A percentile compares a stretch with the other conserved stretches of the same genome.
phyloP scores from a whole-genome alignment of 2,113 vertebrate genomes.

The Excalfactoria chinensis region DNA sequence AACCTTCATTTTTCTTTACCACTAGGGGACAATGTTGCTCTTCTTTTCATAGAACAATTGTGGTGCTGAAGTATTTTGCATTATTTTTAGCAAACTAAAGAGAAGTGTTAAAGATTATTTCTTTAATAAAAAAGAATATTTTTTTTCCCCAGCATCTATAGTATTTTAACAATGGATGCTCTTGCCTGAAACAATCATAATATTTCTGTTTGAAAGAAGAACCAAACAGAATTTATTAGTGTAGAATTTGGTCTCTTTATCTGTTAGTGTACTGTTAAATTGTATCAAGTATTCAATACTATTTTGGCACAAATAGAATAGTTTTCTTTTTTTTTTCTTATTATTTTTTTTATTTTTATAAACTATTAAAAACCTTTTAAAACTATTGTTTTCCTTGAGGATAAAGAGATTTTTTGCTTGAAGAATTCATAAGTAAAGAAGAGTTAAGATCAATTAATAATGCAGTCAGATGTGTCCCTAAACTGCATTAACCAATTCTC shows the following conservation, averaged over 20 bases:
- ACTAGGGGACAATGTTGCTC: constrained; percentile 78
- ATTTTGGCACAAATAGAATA: background rate
- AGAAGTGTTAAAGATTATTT: constrained; percentile 69
- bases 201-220: constrained; percentile 60
- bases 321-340: background rate
- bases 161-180: background rate
- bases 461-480: background rate
- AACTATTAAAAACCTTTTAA: too few species aligned
- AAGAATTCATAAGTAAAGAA: constrained; percentile 46
- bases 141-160: constrained; percentile 28
- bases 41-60: constrained; percentile 10
- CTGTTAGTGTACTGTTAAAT: constrained; percentile 40
- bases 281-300: background rate
- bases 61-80: background rate
- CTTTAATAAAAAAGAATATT: constrained; percentile 69
- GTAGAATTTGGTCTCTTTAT: constrained; percentile 41
- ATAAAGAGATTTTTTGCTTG: constrained; percentile 7
- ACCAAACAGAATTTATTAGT: constrained; percentile 44
- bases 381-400: background rate
- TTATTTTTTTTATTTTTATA: too few species aligned
- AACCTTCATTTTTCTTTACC: background rate
- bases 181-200: constrained; percentile 40
- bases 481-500: background rate
- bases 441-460: constrained; percentile 61
- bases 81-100: constrained; percentile 76